Evolutionary conservation across 2,797 vertebrate genomes (phyloP).

Genomic region (Serranus cabrilla): DNA sequence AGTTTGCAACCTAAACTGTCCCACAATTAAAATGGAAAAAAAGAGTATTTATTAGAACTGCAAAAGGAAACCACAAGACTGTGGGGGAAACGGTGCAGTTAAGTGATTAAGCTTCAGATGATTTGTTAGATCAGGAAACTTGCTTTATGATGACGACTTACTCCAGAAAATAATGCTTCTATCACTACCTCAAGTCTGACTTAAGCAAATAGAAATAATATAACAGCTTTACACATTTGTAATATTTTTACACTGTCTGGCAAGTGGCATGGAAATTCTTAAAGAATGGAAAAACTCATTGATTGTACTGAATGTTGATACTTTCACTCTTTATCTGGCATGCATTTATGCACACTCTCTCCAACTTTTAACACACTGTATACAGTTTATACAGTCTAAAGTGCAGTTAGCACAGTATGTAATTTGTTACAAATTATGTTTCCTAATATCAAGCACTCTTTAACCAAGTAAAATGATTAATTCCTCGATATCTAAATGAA

Average conservation of each 20-base stretch:
- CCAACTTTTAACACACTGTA: background rate
- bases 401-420: too few relatives aligned
- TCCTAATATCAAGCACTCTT: too few relatives aligned
- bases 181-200: background rate
- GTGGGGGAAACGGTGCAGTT: too few relatives aligned
- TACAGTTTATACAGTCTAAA: too few relatives aligned
- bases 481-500: too few relatives aligned
- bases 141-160: background rate
- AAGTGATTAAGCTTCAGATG: conserved; percentile 15
- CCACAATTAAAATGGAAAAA: background rate
- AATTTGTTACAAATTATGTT: too few relatives aligned
- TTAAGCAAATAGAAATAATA: background rate
- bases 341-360: background rate
- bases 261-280: background rate
- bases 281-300: background rate
- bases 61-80: conserved; percentile 2
- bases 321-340: background rate
- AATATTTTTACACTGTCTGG: background rate
- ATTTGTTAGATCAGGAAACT: background rate
- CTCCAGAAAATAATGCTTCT: background rate
- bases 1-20: background rate
- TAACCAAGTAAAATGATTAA: too few relatives aligned
- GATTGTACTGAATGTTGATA: background rate
- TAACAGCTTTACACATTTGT: too few relatives aligned
- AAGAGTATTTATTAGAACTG: background rate